Evolutionary conservation across 2,888 invertebrate species (phyloP), one percentile per base, ranked within the genome.

Genomic region (Drosophila tanythrix): DNA sequence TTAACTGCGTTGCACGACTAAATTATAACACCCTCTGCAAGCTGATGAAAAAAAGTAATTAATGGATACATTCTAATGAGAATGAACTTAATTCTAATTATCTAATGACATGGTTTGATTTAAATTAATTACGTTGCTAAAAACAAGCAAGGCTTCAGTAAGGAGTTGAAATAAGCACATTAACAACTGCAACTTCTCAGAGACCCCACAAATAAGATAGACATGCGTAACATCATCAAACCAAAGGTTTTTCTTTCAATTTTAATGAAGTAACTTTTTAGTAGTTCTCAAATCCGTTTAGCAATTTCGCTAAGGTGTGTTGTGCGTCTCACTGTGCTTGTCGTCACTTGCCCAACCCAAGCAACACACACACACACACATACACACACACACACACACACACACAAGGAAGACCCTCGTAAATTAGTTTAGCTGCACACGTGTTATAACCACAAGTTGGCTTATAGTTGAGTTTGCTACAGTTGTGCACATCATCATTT

Each of bases 261-360:
- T 55, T 25, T 55, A 59, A 57, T 63, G 38, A 67, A 56, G 43
- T 58, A n/a, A 58, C 6, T 69, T 63, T 74, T 58, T 59, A 11
- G 27, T 35, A 38, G 29, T 33, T 57, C 31, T 48, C 21, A 67
- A 78, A 74, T 77, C 53, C 57, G 60, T 55, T 70, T 46, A 48
- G 66, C 60, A 70, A 79, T 79, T 77, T 74, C 46, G 50, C 64
- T 74, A 74, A 77, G 74, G 58, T 43, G 29, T 40, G 66, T 48
- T 60, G 25, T 64, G 29, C 31, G 25, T 57, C 40, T 33, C 18
- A 6, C 68, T 68, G 67, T 36, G 51, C 43, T 40, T 52, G 27
- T 25, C 31, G 31, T 48, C 57, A 60, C 33, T 10, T 43, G 70
- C 56, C 29, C 38, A 35, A 33, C 21, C 21, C 43, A 56, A 40